phyloP scores from a whole-genome alignment of 1,140 invertebrate species.

The Drosophila aff. region DNA sequence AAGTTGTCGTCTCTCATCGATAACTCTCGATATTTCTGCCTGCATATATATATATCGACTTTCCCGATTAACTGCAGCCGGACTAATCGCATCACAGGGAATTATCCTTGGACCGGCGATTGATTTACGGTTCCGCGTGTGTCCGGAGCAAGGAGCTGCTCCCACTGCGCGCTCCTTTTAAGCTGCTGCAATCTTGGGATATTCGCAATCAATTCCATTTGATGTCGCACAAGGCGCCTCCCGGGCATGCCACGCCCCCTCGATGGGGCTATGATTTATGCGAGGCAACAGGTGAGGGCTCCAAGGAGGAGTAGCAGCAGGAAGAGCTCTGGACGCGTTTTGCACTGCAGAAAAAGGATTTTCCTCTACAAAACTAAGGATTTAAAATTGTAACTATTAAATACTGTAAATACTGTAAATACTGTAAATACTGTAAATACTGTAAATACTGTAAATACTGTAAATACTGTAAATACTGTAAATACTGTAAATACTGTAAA shows the following conservation, averaged over 20 bases:
- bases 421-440: too few species aligned
- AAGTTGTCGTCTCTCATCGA: too few species aligned
- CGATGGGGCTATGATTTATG: slow-evolving; percentile 68
- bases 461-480: too few species aligned
- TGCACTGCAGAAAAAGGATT: too few species aligned
- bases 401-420: too few species aligned
- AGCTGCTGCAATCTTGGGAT: slow-evolving; percentile 43
- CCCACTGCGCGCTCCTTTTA: slow-evolving; percentile 11
- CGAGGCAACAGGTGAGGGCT: slow-evolving; percentile 41
- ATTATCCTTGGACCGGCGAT: slow-evolving; percentile 38
- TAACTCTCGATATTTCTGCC: neutral
- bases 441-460: too few species aligned
- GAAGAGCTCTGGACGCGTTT: too few species aligned
- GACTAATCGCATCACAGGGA: slow-evolving; percentile 46
- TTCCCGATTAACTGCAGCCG: slow-evolving; percentile 18
- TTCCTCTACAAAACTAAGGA: too few species aligned
- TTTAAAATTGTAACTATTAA: too few species aligned
- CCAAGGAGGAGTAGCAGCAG: neutral
- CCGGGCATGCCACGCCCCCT: slow-evolving; percentile 13
- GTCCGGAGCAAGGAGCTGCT: neutral
- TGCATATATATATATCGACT: neutral
- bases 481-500: too few species aligned
- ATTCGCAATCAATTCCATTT: slow-evolving; percentile 45
- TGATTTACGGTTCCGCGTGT: slow-evolving; percentile 28
- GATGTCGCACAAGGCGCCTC: neutral